A percentile compares a stretch with the other conserved stretches of the same genome.
Evolutionary conservation across 1,140 invertebrate species (phyloP).

Genomic region (Panagrolaimus sp.): DNA sequence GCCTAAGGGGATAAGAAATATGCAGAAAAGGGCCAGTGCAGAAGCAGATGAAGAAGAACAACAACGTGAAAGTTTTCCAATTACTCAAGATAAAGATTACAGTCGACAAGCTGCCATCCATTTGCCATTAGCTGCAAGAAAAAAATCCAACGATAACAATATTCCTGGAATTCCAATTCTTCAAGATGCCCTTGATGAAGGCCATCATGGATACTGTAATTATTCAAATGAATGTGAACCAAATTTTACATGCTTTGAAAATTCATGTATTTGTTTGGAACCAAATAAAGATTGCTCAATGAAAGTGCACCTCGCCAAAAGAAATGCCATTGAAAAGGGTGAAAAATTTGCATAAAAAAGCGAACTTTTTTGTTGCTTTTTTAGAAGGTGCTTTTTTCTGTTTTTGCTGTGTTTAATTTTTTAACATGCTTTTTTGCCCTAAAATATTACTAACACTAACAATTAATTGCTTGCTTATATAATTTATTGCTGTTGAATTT

Average conservation of each 20-base stretch:
- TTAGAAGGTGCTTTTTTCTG: neutral
- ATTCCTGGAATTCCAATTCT: neutral
- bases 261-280: conserved; percentile 17
- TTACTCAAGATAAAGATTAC: too few relatives aligned
- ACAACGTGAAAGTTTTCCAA: too few relatives aligned
- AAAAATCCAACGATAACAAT: too few relatives aligned
- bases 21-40: too few relatives aligned
- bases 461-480: neutral
- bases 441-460: neutral
- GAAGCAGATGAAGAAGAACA: too few relatives aligned
- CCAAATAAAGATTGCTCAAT: conserved; percentile 16
- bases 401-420: neutral
- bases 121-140: too few relatives aligned
- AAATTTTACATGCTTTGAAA: conserved; percentile 22
- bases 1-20: too few relatives aligned
- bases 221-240: conserved; percentile 19
- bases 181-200: neutral
- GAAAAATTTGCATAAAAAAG: neutral
- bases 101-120: too few relatives aligned
- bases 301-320: neutral
- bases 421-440: neutral
- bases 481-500: neutral
- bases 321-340: neutral
- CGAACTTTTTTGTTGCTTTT: conserved; percentile 1
- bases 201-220: neutral